These are phyloP conservation scores for Sebastes vulpes DNA, from an alignment of 2,797 vertebrate species.

Conservation along the genomic window DNA sequence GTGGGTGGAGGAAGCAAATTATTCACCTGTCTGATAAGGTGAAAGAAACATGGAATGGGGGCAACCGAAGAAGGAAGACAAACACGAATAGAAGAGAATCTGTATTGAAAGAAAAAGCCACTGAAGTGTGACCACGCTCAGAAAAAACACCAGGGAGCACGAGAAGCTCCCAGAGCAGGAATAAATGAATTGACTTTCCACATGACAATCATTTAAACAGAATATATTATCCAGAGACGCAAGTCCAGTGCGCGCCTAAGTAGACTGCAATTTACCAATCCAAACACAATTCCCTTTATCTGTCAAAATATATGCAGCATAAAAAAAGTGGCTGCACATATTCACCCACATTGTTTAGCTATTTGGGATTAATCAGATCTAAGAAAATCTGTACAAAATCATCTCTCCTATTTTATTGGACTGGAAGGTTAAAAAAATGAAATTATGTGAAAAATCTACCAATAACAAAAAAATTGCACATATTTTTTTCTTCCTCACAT, in stretches of 20 bases:
- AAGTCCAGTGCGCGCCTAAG: background rate
- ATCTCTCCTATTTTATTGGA: background rate
- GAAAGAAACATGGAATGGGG: background rate
- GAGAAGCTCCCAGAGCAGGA: constrained; percentile 20
- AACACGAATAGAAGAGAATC: background rate
- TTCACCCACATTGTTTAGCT: background rate
- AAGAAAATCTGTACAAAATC: background rate
- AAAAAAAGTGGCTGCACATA: background rate
- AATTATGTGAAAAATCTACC: background rate
- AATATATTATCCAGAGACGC: constrained; percentile 20
- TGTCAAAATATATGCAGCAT: background rate
- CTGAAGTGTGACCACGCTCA: constrained; percentile 24
- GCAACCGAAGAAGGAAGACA: background rate
- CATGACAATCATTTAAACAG: constrained; percentile 22
- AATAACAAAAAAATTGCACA: too few relatives aligned
- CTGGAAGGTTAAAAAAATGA: background rate
- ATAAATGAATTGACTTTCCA: constrained; percentile 43
- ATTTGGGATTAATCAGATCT: background rate
- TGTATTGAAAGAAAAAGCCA: constrained; percentile 8
- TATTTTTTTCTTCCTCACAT: background rate
- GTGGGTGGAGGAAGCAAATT: background rate
- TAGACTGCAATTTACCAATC: background rate
- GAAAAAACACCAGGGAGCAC: constrained; percentile 31
- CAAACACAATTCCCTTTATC: background rate
- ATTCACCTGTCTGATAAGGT: constrained; percentile 4